Conservation (phyloP, 2,113 vertebrate genomes). For the Motacilla tschutschensis region DNA sequence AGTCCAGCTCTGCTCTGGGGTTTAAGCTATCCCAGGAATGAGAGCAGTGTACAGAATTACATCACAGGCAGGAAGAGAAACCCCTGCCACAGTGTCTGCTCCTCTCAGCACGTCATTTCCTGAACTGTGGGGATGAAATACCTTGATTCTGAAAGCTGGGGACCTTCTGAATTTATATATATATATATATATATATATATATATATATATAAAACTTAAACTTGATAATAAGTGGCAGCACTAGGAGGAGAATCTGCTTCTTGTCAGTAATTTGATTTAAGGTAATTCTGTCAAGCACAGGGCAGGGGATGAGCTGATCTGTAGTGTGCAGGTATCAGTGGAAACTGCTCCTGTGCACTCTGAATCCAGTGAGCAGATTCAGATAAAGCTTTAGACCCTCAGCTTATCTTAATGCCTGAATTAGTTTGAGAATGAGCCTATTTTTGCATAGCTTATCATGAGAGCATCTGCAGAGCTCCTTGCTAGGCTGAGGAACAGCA, state of each 20-base stretch:
- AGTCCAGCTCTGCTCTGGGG: rapidly evolving
- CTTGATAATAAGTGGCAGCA: neutral
- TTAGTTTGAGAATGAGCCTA: neutral
- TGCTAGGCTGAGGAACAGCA: neutral
- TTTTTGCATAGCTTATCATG: neutral
- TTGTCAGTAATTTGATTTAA: neutral
- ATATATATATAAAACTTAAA: no score
- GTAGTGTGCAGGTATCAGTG: neutral
- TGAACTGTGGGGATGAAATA: rapidly evolving
- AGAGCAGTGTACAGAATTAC: neutral
- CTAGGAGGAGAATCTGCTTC: neutral
- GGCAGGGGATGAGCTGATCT: neutral
- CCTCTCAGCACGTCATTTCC: neutral
- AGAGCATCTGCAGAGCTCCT: neutral
- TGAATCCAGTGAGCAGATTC: neutral
- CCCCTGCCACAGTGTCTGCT: neutral
- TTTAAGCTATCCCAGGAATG: neutral
- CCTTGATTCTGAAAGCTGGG: neutral
- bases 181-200: no score
- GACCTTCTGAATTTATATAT: neutral
- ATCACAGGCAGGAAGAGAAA: neutral
- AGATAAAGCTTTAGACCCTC: neutral
- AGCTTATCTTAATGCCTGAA: neutral
- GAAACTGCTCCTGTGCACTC: neutral
- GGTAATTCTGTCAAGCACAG: neutral